These are phyloP conservation scores for Scotopteryx bipunctaria DNA, from an alignment of 2,888 invertebrate genomes.

Conservation along the genomic window DNA sequence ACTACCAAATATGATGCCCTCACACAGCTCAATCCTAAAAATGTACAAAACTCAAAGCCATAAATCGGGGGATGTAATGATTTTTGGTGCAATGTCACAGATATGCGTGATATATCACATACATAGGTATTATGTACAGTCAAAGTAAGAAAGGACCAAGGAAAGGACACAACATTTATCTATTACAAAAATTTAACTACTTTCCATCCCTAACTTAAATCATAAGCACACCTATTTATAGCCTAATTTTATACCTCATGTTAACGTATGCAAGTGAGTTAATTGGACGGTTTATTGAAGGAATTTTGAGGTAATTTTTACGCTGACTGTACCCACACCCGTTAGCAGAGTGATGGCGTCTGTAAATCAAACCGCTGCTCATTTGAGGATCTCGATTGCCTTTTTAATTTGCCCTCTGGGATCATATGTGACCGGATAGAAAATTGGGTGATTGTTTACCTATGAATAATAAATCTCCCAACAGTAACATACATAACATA, in stretches of 20 bases:
- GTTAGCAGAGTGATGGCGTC: slow-evolving; percentile 21
- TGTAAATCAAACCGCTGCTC: slow-evolving; percentile 27
- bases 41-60: slow-evolving; percentile 11
- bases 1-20: not conserved
- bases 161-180: no score
- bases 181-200: no score
- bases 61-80: slow-evolving; percentile 32
- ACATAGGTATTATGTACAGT: slow-evolving; percentile 14
- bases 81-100: slow-evolving; percentile 32
- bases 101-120: slow-evolving; percentile 30
- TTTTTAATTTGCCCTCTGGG: slow-evolving; percentile 26
- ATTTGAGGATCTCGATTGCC: slow-evolving; percentile 27
- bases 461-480: no score
- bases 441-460: not conserved
- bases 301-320: not conserved
- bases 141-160: not conserved
- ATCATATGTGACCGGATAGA: slow-evolving; percentile 7
- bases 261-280: not conserved
- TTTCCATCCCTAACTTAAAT: no score
- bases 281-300: not conserved
- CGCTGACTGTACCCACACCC: slow-evolving; percentile 1
- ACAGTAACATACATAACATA: no score
- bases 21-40: not conserved
- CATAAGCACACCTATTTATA: no score
- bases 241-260: no score